Base-by-base conservation (phyloP, 2,113 vertebrate genomes). In the Cyrtonyx montezumae region DNA sequence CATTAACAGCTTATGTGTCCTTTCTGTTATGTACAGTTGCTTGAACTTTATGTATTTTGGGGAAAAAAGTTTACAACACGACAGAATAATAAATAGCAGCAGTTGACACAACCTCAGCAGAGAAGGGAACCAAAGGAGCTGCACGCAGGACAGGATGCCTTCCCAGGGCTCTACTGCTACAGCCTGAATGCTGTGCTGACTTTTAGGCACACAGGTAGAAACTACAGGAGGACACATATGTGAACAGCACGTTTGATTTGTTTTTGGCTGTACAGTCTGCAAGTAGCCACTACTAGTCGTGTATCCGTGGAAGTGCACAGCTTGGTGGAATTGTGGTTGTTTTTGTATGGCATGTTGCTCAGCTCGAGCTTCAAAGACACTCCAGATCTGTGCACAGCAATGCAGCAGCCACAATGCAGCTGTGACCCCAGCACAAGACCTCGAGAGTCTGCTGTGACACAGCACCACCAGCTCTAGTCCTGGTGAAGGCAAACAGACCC, bases 181-280 rank as follows among this genome's bases (percentile, higher is more conserved):
- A 93, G 74, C 68, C 78, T 83, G 94, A 94, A 87, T 40, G 73
- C 69, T 59, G 88, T 70, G 95, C 84, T 93, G 96, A 94, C 75
- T 80, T 95, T 91, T 51, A 84, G 90, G 88, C 62, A 79, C 51
- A 91, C 87, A 94, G 26, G 59, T 17, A 74, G 43, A 73, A 88
- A 56, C 40, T 56, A 59, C 21, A 74, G 91, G 45, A 91, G 70
- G 61, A 87, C 36, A 2, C 20, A 91, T 25, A 79, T 8, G 84
- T 56, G 87, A 73, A 84, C 71, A 95, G 86, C 49, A 87, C 6
- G 59, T 69, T 94, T 91, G 94, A 78, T 84, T 86, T 89, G 88
- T 85, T 90, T 66, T 78, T 93, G 95, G 94, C 83, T 36, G 40
- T 28, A 42, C 46, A 30, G 36, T 28, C 43, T 21, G 22, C 55